Conservation (phyloP, 2,888 invertebrate species). For the Eilema caniola region DNA sequence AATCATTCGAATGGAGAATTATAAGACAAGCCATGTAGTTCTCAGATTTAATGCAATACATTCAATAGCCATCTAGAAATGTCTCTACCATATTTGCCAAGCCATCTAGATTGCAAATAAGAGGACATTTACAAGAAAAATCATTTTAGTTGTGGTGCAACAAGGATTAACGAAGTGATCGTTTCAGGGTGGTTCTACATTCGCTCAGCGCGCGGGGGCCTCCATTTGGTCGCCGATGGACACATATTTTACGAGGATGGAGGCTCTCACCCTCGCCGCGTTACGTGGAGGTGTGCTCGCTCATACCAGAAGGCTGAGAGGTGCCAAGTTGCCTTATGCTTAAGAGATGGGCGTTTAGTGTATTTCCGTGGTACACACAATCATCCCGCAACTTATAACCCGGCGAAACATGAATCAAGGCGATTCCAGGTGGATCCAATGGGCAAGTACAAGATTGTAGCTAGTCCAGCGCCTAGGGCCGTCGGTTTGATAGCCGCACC, state of each 20-base stretch:
- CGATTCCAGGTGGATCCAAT: slow-evolving; percentile 81
- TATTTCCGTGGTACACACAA: slow-evolving; percentile 83
- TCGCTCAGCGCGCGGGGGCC: slow-evolving; percentile 81
- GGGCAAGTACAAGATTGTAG: slow-evolving; percentile 85
- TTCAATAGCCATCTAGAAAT: slow-evolving; percentile 72
- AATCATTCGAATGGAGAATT: neutral
- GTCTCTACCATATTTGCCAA: slow-evolving; percentile 53
- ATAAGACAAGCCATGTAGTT: slow-evolving; percentile 6
- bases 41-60: slow-evolving; percentile 20
- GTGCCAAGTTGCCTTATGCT: slow-evolving; percentile 82
- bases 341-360: slow-evolving; percentile 81
- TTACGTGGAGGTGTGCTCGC: slow-evolving; percentile 83
- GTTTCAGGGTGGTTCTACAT: slow-evolving; percentile 85
- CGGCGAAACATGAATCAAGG: slow-evolving; percentile 80
- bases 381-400: slow-evolving; percentile 80
- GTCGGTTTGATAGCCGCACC: slow-evolving; percentile 54
- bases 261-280: slow-evolving; percentile 80
- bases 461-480: slow-evolving; percentile 62
- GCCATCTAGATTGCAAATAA: slow-evolving; percentile 70
- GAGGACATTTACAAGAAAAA: slow-evolving; percentile 47
- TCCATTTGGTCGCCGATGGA: slow-evolving; percentile 81
- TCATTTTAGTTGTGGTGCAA: slow-evolving; percentile 7
- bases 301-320: slow-evolving; percentile 84
- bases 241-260: slow-evolving; percentile 86
- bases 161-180: slow-evolving; percentile 52